Conservation (phyloP, 92 coral and sea anemone genomes). For the Zoanthus solanderi region DNA sequence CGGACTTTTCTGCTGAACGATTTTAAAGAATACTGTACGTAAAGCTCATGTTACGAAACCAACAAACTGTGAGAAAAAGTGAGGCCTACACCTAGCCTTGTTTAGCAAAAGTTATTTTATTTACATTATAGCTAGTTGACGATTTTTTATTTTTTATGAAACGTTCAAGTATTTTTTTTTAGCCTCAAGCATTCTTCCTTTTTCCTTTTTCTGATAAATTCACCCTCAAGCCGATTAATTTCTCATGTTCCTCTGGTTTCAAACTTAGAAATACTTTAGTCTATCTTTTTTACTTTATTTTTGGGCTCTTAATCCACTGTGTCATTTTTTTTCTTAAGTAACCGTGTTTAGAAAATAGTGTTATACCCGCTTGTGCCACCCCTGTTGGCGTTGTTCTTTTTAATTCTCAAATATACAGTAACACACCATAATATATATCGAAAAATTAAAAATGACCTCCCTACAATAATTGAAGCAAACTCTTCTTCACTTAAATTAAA, state of each 20-base stretch:
- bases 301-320: too few relatives aligned
- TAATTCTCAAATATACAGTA: neutral
- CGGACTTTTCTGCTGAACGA: too few relatives aligned
- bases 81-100: neutral
- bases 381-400: neutral
- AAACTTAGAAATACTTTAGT: too few relatives aligned
- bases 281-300: too few relatives aligned
- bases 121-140: neutral
- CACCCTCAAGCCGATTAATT: neutral
- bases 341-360: neutral
- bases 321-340: neutral
- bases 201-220: slow-evolving; percentile 8
- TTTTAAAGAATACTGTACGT: too few relatives aligned
- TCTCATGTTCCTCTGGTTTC: neutral
- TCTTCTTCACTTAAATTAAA: slow-evolving; percentile 32
- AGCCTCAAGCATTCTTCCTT: neutral
- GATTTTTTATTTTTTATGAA: neutral
- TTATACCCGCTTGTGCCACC: neutral
- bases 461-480: slow-evolving; percentile 25
- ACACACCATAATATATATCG: neutral
- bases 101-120: neutral
- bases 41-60: neutral
- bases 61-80: neutral
- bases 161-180: neutral
- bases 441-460: neutral